Base-by-base conservation (phyloP, 2,113 vertebrate genomes). In the Silurus asotus region DNA sequence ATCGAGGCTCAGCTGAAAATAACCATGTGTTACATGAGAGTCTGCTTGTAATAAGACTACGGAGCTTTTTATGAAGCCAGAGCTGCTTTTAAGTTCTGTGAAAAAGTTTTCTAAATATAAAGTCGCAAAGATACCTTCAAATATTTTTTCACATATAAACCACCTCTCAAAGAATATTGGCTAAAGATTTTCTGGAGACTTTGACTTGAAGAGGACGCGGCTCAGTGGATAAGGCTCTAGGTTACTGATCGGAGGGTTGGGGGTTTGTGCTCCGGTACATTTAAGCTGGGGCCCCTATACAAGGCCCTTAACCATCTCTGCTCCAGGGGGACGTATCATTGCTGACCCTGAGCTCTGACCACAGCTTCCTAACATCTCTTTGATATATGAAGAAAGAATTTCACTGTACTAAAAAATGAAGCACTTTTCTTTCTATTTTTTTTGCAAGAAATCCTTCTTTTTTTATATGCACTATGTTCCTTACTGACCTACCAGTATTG, bases 11-110 rank as follows among this genome's bases (percentile, higher is more conserved):
- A 82, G 8, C 59, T 67, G 69, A 81, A 86, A 82, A 49, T 58
- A 86, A 55, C 19, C 79, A 48, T 15, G 82, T 75, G 69, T 65
- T 64, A 82, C 48, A 81, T 81, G 77, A 61, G 20, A 81, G 20
- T 61, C 49, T 17, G 23, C 76, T 11, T 74, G 48, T 25, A 72
- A 74, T 4, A 55, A 82, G 25, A 61, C 65, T 75, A 75, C 28
- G 25, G 9, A 82, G 48, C 28, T 75, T 8, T 37, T 56, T 58
- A 28, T 8, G 13, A 10, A 64, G 23, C 15, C 77, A 85, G 72
- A 83, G 19, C 74, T 45, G 23, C 7, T 45, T 37, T 48, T 19
- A 45, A 37, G 37, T 19, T 8, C 37, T 48, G 17, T 48, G 37
- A 15, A 72, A 37, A 37, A 69, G 25, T 4, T 23, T 65, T 67